phyloP scores from a whole-genome alignment of 2,113 vertebrate genomes.

The Centrocercus urophasianus region DNA sequence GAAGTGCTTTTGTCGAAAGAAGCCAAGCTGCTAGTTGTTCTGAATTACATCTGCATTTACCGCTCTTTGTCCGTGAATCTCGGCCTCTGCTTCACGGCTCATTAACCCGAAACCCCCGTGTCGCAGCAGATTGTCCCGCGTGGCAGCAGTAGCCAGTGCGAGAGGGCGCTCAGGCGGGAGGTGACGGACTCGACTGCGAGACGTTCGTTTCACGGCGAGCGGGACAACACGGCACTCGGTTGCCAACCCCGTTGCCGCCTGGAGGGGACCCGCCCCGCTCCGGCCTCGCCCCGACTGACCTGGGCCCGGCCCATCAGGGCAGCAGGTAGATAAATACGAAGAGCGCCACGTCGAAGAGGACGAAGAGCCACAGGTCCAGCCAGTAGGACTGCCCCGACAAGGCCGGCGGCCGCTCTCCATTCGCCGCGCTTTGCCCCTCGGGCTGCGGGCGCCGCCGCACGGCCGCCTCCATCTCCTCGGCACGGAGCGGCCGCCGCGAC shows the following conservation, averaged over 20 bases:
- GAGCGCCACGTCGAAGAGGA: constrained; percentile 83
- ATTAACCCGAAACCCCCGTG: not conserved
- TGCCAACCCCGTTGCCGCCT: no score
- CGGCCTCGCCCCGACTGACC: not conserved
- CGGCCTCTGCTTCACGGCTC: no score
- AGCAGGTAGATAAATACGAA: constrained; percentile 85
- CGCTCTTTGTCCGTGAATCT: no score
- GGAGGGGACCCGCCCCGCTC: not conserved
- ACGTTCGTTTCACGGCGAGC: no score
- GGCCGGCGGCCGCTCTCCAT: not conserved
- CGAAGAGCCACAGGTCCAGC: constrained; percentile 90
- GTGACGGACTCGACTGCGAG: not conserved
- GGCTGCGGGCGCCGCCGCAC: not conserved
- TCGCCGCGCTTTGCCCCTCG: not conserved
- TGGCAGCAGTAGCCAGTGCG: no score
- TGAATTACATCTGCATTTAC: no score
- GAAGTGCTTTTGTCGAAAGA: not conserved
- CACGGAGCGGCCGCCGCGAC: not conserved
- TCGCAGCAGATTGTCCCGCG: no score
- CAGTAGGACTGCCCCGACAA: constrained; percentile 88
- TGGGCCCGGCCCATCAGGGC: constrained; percentile 62
- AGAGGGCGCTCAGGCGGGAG: not conserved
- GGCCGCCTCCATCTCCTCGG: not conserved
- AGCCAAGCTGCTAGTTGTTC: no score
- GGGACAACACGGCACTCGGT: no score